phyloP scores from a whole-genome alignment of 2,797 vertebrate genomes.

The Etheostoma nigrum region DNA sequence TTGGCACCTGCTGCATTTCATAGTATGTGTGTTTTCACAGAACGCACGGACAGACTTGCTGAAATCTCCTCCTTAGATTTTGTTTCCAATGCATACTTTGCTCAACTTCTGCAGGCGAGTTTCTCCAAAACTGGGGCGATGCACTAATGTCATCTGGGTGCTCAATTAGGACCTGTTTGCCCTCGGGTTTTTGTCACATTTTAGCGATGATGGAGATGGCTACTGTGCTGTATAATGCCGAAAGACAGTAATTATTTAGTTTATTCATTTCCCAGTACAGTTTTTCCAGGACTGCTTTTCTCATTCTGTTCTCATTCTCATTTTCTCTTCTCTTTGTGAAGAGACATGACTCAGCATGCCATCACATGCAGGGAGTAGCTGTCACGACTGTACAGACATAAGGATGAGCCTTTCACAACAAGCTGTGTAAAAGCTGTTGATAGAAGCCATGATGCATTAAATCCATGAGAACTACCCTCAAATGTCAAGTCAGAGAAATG shows the following conservation, averaged over 20 bases:
- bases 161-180: slow-evolving; percentile 41
- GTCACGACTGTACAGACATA: neutral
- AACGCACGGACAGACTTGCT: slow-evolving; percentile 10
- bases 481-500: slow-evolving; percentile 68
- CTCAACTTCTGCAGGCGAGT: slow-evolving; percentile 44
- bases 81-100: slow-evolving; percentile 29
- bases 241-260: slow-evolving; percentile 12
- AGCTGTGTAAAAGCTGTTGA: slow-evolving; percentile 17
- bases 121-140: slow-evolving; percentile 18
- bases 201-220: slow-evolving; percentile 32
- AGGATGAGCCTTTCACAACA: slow-evolving; percentile 9
- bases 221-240: slow-evolving; percentile 31
- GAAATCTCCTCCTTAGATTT: slow-evolving; percentile 43
- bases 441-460: slow-evolving; percentile 35
- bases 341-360: neutral
- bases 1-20: slow-evolving; percentile 57
- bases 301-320: slow-evolving; percentile 6
- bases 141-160: slow-evolving; percentile 11
- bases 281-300: slow-evolving; percentile 9
- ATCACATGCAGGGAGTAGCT: neutral
- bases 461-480: slow-evolving; percentile 53
- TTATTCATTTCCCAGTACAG: slow-evolving; percentile 14
- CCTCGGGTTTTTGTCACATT: slow-evolving; percentile 36
- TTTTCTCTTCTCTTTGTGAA: no score
- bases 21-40: slow-evolving; percentile 39